Evolutionary conservation across 2,888 invertebrate genomes (phyloP), one percentile per base, ranked within the genome.

Genomic region (Chouioia cunea): DNA sequence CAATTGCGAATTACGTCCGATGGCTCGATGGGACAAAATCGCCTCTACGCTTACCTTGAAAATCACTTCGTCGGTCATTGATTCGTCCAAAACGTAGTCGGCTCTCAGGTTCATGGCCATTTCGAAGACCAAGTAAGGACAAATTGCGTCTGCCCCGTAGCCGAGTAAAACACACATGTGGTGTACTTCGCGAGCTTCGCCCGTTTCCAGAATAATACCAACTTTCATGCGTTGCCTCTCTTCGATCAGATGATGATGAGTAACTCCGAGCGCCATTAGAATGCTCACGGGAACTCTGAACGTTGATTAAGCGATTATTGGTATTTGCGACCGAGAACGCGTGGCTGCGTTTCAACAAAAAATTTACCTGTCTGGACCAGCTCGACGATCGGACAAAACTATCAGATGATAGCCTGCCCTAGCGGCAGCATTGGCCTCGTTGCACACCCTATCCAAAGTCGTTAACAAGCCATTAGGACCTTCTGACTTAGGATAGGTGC

Each of bases 81-180:
- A 87, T 0, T 90, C 88, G 78, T 95, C 94, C 43, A 99, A 86
- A 10, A 97, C 91, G 52, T 93, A 93, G 86, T 97, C 95, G 78
- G 92, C 91, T 36, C 97, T 90, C 12, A 99, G 89, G 46, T 94
- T 91, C 76, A 92, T 91, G 22, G 98, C 95, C 78, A 97, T 90
- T 86, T 99, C 99, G 86, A 97, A 95, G 2, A 97, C 97, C 73
- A 99, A 87, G 87, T 98, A 99, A 0, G 99, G 99, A 79, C 99
- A 99, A 77, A 99, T 94, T 0, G 96, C 99, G 87, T 99, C 99
- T 2, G 97, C 98, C 43, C 99, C 99, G 85, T 97, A 99, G 79
- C 95, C 99, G 46, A 99, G 89, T 27, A 99, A 87, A 0, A 97
- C 95, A 81, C 97, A 98, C 86, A 98, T 93, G 82, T 99, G 98